A percentile compares a stretch with the other conserved stretches of the same genome.
Conservation (phyloP, 2,888 invertebrate species). For the Andrena marginata region DNA sequence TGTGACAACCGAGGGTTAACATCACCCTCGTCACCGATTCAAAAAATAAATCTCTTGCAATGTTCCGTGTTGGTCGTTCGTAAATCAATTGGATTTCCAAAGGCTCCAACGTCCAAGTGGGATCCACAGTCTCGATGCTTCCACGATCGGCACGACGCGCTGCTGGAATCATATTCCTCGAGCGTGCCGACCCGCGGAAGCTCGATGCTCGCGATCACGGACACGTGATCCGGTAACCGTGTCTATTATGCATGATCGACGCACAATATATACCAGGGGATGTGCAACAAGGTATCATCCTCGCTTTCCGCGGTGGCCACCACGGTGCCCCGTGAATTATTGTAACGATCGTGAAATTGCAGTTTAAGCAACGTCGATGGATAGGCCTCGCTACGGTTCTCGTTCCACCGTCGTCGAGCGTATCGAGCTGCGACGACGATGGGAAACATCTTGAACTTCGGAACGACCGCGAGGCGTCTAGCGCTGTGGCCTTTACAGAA, state of each 20-base stretch:
- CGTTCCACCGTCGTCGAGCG: slow-evolving; percentile 27
- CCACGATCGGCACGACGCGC: neutral
- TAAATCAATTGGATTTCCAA: slow-evolving; percentile 9
- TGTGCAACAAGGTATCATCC: slow-evolving; percentile 30
- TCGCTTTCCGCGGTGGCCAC: slow-evolving; percentile 31
- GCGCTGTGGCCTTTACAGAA: slow-evolving; percentile 34
- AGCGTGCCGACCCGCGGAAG: slow-evolving; percentile 44
- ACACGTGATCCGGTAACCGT: slow-evolving; percentile 12
- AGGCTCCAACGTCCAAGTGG: neutral
- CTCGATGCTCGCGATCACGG: slow-evolving; percentile 27
- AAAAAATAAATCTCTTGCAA: neutral
- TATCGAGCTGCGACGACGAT: slow-evolving; percentile 46
- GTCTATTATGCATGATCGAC: slow-evolving; percentile 40
- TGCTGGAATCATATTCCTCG: slow-evolving; percentile 24
- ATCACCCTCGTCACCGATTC: too few relatives aligned
- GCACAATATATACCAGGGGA: slow-evolving; percentile 11
- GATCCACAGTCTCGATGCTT: neutral
- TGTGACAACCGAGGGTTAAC: too few relatives aligned
- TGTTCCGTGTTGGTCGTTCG: neutral
- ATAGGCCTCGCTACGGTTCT: slow-evolving; percentile 26
- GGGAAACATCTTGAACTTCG: slow-evolving; percentile 29
- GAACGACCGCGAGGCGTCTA: slow-evolving; percentile 2
- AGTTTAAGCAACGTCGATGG: slow-evolving; percentile 46
- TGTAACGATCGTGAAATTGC: slow-evolving; percentile 59
- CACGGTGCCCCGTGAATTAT: slow-evolving; percentile 46